Percentiles rank a stretch among this genome's conserved stretches.
Evolutionary conservation across 2,888 invertebrate genomes (phyloP).

Genomic region (Enchytraeus crypticus): DNA sequence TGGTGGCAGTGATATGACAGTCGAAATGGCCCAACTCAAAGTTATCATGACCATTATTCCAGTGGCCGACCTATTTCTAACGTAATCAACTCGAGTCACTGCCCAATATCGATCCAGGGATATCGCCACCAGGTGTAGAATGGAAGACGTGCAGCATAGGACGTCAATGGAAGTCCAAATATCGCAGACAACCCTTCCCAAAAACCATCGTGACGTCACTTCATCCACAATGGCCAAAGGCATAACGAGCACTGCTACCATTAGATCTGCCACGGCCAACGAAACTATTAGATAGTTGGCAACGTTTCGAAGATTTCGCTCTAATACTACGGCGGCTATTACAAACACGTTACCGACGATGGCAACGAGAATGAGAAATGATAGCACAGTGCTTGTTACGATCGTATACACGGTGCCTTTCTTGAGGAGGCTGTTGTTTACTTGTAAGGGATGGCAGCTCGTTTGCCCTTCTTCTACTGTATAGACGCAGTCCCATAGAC

Average conservation of each 20-base stretch:
- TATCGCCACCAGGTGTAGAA: no score
- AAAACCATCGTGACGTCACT: slow-evolving; percentile 29
- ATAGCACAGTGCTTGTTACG: no score
- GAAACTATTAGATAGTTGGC: slow-evolving; percentile 94
- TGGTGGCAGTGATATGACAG: slow-evolving; percentile 86
- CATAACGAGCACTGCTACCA: slow-evolving; percentile 80
- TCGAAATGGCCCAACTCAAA: slow-evolving; percentile 81
- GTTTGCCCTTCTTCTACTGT: not conserved
- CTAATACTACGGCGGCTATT: slow-evolving; percentile 88
- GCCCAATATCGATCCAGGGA: slow-evolving; percentile 97
- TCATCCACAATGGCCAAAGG: slow-evolving; percentile 50
- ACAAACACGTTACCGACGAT: slow-evolving; percentile 94
- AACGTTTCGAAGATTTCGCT: slow-evolving; percentile 75
- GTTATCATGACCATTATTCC: slow-evolving; percentile 75
- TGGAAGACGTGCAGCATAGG: slow-evolving; percentile 91
- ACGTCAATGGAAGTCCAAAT: slow-evolving; percentile 96
- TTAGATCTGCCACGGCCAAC: slow-evolving; percentile 88
- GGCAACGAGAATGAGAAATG: not conserved
- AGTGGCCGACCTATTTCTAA: slow-evolving; percentile 69
- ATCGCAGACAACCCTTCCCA: slow-evolving; percentile 59
- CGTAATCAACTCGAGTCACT: slow-evolving; percentile 92
- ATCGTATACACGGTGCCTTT: no score
- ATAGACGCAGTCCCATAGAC: no score
- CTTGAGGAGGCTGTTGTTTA: no score
- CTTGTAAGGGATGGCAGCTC: not conserved